Percentiles rank a stretch among this genome's conserved stretches.
phyloP scores from a whole-genome alignment of 2,113 vertebrate species.

The Noctilio leporinus region DNA sequence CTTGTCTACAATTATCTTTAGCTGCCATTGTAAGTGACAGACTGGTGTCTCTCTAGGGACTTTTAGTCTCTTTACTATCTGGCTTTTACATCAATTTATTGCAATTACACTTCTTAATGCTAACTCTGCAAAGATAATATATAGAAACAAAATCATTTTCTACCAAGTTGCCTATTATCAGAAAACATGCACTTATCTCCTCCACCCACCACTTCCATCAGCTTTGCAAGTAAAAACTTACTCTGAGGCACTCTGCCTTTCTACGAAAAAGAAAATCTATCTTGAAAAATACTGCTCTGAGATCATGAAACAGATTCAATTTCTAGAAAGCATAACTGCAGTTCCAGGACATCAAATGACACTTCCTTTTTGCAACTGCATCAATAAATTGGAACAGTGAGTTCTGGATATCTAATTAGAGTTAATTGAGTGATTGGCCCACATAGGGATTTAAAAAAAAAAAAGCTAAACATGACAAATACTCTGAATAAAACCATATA shows the following conservation, averaged over 20 bases:
- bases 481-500: background rate
- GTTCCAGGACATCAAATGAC: background rate
- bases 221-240: slow-evolving; percentile 57
- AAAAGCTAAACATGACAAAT: background rate
- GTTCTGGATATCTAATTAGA: slow-evolving; percentile 38
- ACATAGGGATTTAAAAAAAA: background rate
- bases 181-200: slow-evolving; percentile 51
- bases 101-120: slow-evolving; percentile 64
- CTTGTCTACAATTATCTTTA: slow-evolving; percentile 76
- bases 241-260: slow-evolving; percentile 38
- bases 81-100: slow-evolving; percentile 75
- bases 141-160: slow-evolving; percentile 63
- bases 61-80: slow-evolving; percentile 71
- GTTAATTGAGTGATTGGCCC: background rate
- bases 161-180: slow-evolving; percentile 47
- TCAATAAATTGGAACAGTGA: slow-evolving; percentile 56
- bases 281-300: slow-evolving; percentile 66
- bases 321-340: slow-evolving; percentile 61
- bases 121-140: slow-evolving; percentile 63
- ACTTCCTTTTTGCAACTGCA: background rate
- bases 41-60: slow-evolving; percentile 67
- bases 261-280: slow-evolving; percentile 38
- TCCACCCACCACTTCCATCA: slow-evolving; percentile 43
- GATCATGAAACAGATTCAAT: slow-evolving; percentile 48
- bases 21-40: slow-evolving; percentile 71